phyloP scores from a whole-genome alignment of 2,113 vertebrate species.

The Tetraodon nigroviridis region DNA sequence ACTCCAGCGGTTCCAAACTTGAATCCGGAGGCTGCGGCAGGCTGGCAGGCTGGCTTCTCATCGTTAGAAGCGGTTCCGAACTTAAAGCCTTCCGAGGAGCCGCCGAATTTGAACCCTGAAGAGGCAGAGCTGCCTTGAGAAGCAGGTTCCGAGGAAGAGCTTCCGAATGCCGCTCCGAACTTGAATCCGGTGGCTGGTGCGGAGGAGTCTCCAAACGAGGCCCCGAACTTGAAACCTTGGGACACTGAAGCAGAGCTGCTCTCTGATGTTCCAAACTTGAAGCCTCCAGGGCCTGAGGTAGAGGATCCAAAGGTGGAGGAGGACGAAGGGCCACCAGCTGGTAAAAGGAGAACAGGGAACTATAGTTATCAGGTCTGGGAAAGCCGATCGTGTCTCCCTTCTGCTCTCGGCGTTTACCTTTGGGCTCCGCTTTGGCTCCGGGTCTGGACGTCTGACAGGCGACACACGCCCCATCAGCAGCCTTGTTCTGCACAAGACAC shows the following conservation, averaged over 20 bases:
- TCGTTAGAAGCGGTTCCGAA: conserved; percentile 70
- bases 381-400: too few relatives aligned
- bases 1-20: conserved; percentile 72
- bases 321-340: conserved; percentile 70
- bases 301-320: conserved; percentile 25
- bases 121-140: conserved; percentile 53
- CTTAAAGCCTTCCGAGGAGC: conserved; percentile 63
- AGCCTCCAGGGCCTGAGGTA: conserved; percentile 67
- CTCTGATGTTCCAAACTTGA: conserved; percentile 82
- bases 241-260: conserved; percentile 37
- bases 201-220: conserved; percentile 46
- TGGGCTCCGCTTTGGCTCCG: conserved; percentile 79
- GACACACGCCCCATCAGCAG: conserved; percentile 82
- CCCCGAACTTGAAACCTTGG: conserved; percentile 82
- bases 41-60: conserved; percentile 74
- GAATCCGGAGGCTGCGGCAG: conserved; percentile 70
- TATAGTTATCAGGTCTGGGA: neutral
- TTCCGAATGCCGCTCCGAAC: conserved; percentile 61
- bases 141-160: conserved; percentile 49
- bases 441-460: conserved; percentile 84
- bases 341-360: conserved; percentile 44
- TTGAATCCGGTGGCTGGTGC: conserved; percentile 62
- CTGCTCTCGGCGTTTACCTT: conserved; percentile 88
- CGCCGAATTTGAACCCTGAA: conserved; percentile 59
- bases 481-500: conserved; percentile 86